Evolutionary conservation across 2,113 vertebrate genomes (phyloP), one percentile per base, ranked within the genome.

Genomic region (Columba livia): DNA sequence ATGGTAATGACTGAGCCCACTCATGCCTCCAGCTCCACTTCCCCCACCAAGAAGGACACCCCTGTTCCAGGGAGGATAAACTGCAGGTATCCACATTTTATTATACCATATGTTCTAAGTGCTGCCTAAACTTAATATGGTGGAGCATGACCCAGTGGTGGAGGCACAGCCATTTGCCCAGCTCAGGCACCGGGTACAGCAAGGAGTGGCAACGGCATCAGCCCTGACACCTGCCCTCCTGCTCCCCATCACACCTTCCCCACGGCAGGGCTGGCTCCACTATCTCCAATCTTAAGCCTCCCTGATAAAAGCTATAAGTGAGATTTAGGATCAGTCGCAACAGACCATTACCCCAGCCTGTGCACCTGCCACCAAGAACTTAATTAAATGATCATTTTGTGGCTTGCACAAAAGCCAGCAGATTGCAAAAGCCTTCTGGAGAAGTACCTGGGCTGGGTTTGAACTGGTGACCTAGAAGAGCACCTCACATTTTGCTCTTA

Each of bases 201-300:
- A 0, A 56, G 34, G 9, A 75, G 38, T 6, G 2, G 44, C 4
- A 20, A 61, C 1, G 5, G 21, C 10, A 72, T 6, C 20, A 72
- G 53, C 26, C 61, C 40, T 60, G 32, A 12, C 3, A 1, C n/a
- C 28, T 62, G 56, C 53, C 26, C n/a, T 83, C 70, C 56, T 28
- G n/a, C 60, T 24, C 44, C 44, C 44, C 44, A 47, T 47, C 4
- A 4, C 51, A 81, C 53, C 65, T 67, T 87, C 79, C 54, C 12
- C 1, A 5, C 0, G 0, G 58, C 53, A 10, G 0, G 15, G 32
- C 14, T 1, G 9, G 25, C 64, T 73, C 85, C 0, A 0, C 56
- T 77, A 74, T 61, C 69, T 92, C 17, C 0, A 38, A 87, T 84
- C 72, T 79, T 88, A 12, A 90, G 57, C 42, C 32, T 88, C 29